Base-by-base conservation (phyloP, 2,888 invertebrate genomes). In the Glyphotaelius pellucidus region DNA sequence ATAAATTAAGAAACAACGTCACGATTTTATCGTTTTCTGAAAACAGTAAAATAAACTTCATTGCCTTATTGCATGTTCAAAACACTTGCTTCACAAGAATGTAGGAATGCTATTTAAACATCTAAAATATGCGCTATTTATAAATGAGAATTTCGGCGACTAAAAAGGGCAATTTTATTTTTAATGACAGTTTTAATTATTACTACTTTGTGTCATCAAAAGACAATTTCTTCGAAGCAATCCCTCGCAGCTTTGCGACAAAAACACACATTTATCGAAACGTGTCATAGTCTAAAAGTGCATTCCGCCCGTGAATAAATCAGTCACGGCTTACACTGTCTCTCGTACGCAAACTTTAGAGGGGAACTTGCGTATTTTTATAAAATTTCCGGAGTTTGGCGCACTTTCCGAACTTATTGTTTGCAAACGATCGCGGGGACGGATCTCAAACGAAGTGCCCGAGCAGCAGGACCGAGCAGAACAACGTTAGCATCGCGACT, bases 401-500 rank as follows among this genome's bases (percentile, higher is more conserved):
- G 47, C 31, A 87, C 47, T 87, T 87, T 87, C 52, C 47, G 19
- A 87, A 87, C 87, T 42, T 87, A 47, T 42, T 42, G 42, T 87
- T n/a, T 52, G 47, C 31, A 31, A 47, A 31, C 86, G 42, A n/a
- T 32, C 80, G 79, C 88, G 67, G n/a, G 25, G 35, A 35, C 38
- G 80, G 19, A 19, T 30, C 79, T 31, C n/a, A 3, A 31, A n/a
- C 32, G 32, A 32, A 15, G 42, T 35, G 35, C 79, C 80, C 80
- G 88, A n/a, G n/a, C 7, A 67, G 80, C 79, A 79, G 19, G 80
- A 89, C 88, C 80, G 80, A 35, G 9, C 88, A 5, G 88, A 38
- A 35, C 88, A 80, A 38, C 80, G 88, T 79, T 79, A 35, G 79
- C 88, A 79, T 89, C 88, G 88, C 88, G 88, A 89, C 88, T 89